Conservation (phyloP, 2,113 vertebrate genomes). For the Platycercus adscitus region DNA sequence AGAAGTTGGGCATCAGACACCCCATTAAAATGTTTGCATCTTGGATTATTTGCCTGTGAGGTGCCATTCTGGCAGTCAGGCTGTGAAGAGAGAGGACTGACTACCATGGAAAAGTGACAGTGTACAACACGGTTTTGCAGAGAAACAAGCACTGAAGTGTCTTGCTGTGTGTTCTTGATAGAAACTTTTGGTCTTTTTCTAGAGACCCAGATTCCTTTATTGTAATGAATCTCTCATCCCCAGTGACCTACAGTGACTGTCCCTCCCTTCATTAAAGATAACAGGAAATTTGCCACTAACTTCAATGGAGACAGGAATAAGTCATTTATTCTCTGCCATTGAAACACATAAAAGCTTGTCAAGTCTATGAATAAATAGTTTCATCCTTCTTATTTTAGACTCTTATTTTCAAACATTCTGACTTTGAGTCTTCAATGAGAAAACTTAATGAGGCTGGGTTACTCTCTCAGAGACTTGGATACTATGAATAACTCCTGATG, state of each 20-base stretch:
- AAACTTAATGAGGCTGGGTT: background rate
- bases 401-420: background rate
- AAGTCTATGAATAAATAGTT: background rate
- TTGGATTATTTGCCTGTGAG: background rate
- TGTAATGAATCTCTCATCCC: background rate
- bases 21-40: background rate
- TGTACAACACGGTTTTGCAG: background rate
- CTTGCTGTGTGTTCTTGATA: background rate
- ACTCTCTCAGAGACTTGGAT: background rate
- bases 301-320: background rate
- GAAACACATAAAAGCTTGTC: constrained; percentile 8
- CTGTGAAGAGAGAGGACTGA: background rate
- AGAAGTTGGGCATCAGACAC: background rate
- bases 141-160: background rate
- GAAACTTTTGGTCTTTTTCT: background rate
- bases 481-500: background rate
- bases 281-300: background rate
- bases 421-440: background rate
- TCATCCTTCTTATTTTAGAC: background rate
- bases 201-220: background rate
- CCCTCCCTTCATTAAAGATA: background rate
- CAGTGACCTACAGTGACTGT: background rate
- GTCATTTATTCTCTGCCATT: background rate
- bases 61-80: background rate
- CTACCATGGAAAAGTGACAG: background rate